Percentiles rank a stretch among this genome's conserved stretches.
Conservation (phyloP, 2,113 vertebrate species). For the Vidua chalybeata region DNA sequence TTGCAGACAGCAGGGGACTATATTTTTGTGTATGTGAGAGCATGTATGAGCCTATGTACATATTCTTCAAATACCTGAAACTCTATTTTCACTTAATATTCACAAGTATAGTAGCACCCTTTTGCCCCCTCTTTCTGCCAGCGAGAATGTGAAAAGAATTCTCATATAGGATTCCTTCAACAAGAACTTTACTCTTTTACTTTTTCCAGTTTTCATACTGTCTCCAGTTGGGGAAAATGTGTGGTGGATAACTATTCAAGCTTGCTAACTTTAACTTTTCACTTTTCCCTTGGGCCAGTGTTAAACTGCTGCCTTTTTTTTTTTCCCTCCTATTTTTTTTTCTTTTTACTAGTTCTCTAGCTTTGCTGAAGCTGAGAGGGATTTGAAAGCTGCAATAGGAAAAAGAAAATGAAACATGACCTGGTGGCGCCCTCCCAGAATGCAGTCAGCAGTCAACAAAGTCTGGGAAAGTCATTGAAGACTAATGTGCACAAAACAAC, state of each 20-base stretch:
- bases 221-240: neutral
- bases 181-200: neutral
- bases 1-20: neutral
- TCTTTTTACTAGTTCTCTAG: neutral
- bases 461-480: neutral
- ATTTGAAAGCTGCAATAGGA: neutral
- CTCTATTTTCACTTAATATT: neutral
- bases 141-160: neutral
- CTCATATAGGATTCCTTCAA: neutral
- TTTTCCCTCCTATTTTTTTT: too few relatives aligned
- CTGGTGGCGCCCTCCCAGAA: neutral
- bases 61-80: neutral
- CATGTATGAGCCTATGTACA: neutral
- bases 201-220: neutral
- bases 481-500: neutral
- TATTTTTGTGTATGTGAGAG: neutral
- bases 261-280: neutral
- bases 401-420: conserved; percentile 14
- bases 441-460: neutral
- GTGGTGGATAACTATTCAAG: neutral
- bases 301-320: neutral
- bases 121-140: neutral
- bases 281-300: neutral
- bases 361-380: neutral
- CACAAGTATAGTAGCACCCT: neutral